Evolutionary conservation across 1,140 invertebrate species (phyloP).

Genomic region (Euschistus heros): DNA sequence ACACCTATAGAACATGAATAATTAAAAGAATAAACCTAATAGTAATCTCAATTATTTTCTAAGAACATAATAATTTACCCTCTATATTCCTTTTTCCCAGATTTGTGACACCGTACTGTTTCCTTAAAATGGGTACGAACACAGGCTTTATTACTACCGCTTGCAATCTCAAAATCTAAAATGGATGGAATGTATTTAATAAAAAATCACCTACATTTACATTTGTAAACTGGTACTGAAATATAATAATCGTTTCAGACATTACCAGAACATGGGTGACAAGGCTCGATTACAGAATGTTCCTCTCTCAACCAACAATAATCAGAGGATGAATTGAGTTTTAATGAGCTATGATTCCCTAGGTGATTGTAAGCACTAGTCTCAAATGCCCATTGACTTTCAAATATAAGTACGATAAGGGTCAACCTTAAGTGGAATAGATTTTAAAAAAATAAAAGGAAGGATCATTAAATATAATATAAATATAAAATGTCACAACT

Average conservation of each 20-base stretch:
- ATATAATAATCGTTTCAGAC: too few relatives aligned
- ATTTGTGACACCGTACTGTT: constrained; percentile 42
- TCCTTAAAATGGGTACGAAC: constrained; percentile 34
- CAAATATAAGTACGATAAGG: constrained; percentile 61
- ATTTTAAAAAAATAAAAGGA: constrained; percentile 11
- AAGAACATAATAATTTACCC: constrained; percentile 37
- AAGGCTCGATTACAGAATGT: constrained; percentile 57
- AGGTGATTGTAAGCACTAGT: constrained; percentile 38
- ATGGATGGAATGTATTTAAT: constrained; percentile 19
- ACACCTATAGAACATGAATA: constrained; percentile 39
- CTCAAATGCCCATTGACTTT: constrained; percentile 57
- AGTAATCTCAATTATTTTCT: constrained; percentile 1
- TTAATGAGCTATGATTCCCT: constrained; percentile 45
- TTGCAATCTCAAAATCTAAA: constrained; percentile 57
- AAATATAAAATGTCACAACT: neutral
- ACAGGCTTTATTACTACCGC: constrained; percentile 57
- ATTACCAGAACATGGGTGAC: constrained; percentile 63
- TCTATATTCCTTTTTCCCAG: constrained; percentile 51
- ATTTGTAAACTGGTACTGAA: too few relatives aligned
- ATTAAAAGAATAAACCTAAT: constrained; percentile 27
- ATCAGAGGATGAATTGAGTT: constrained; percentile 48
- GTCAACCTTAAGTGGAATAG: constrained; percentile 51
- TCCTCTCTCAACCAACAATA: constrained; percentile 54
- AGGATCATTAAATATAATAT: constrained; percentile 6
- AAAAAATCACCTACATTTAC: too few relatives aligned